These are phyloP conservation scores for Ploceus nigricollis DNA, from an alignment of 2,113 vertebrate genomes.

Conservation along the genomic window DNA sequence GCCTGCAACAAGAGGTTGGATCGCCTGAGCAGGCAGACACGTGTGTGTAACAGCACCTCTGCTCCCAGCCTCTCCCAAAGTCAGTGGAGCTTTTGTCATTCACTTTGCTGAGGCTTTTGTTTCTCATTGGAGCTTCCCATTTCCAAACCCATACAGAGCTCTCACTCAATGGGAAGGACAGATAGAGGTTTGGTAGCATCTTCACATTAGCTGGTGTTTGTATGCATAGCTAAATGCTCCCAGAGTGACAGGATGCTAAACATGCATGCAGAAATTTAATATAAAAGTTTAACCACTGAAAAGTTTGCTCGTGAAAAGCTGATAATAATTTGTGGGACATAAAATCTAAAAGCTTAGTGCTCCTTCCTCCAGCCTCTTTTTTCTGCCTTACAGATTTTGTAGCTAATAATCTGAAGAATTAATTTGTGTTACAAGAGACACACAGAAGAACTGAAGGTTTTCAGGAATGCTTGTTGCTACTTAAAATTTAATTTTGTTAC, in stretches of 20 bases:
- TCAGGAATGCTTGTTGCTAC: not conserved
- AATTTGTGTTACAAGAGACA: not conserved
- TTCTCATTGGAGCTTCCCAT: not conserved
- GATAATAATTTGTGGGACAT: not conserved
- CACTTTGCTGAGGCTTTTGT: not conserved
- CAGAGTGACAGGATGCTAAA: not conserved
- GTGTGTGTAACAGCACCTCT: rapidly evolving
- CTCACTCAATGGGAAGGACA: not conserved
- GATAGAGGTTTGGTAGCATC: not conserved
- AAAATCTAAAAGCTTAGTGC: not conserved
- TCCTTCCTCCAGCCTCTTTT: not conserved
- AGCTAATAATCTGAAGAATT: not conserved
- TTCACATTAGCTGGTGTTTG: not conserved
- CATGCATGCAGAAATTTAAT: not conserved
- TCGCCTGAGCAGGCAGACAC: rapidly evolving
- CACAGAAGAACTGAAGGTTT: not conserved
- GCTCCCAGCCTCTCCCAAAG: not conserved
- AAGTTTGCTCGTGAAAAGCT: not conserved
- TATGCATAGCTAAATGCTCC: not conserved
- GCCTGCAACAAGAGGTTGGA: not conserved
- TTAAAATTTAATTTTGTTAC: not conserved
- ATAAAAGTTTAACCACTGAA: not conserved
- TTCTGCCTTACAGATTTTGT: not conserved
- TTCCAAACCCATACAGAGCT: not conserved
- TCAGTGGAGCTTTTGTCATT: not conserved